Evolutionary conservation across 2,888 invertebrate genomes (phyloP).

Genomic region (Acanthopleura granulata): DNA sequence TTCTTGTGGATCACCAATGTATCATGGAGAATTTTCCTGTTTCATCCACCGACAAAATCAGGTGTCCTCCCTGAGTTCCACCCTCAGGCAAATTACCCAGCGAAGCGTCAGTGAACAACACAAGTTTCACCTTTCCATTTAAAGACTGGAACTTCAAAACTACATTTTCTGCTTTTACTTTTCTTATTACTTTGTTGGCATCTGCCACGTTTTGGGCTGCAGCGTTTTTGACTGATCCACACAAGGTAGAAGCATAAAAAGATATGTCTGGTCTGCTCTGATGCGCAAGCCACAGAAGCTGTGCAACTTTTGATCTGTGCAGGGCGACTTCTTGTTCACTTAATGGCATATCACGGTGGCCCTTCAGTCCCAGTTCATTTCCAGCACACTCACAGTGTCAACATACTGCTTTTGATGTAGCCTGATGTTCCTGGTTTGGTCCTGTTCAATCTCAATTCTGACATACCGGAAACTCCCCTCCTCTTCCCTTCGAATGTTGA

Average conservation of each 20-base stretch:
- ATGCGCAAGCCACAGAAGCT: not conserved
- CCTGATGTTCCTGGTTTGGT: not conserved
- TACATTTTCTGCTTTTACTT: not conserved
- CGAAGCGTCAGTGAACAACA: not conserved
- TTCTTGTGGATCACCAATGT: not conserved
- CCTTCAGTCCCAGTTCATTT: not conserved
- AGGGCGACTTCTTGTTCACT: not conserved
- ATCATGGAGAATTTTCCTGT: not conserved
- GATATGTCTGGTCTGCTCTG: not conserved
- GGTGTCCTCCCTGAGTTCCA: not conserved
- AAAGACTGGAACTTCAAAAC: not conserved
- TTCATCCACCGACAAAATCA: not conserved
- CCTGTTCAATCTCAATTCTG: not conserved
- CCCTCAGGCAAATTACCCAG: not conserved
- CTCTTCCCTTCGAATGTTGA: not conserved
- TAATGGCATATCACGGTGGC: not conserved
- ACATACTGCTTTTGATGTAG: not conserved
- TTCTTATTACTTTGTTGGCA: not conserved
- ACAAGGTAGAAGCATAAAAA: not conserved
- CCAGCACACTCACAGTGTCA: not conserved
- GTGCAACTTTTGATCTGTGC: not conserved
- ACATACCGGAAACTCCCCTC: not conserved
- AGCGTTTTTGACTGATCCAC: not conserved
- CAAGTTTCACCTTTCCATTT: not conserved
- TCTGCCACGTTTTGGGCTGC: not conserved